Conservation (phyloP, 2,888 invertebrate genomes). For the Eucera pruinosa region DNA sequence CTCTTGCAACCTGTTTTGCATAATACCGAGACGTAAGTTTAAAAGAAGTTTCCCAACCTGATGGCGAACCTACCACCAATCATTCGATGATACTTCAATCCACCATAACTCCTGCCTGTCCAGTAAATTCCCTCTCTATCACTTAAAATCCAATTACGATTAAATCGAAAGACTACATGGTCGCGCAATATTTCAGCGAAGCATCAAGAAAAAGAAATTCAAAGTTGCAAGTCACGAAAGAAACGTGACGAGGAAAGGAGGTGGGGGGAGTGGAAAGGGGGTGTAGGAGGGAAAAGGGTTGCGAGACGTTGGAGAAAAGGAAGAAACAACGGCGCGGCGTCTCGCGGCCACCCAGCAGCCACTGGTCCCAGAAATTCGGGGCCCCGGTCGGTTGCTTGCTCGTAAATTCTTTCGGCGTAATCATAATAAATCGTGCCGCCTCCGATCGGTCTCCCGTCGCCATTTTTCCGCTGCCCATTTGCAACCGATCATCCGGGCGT, state of each 20-base stretch:
- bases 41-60: background rate
- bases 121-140: constrained; percentile 23
- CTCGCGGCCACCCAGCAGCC: constrained; percentile 40
- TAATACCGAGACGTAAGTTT: background rate
- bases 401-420: constrained; percentile 54
- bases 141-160: constrained; percentile 36
- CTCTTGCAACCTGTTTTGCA: constrained; percentile 2
- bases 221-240: constrained; percentile 32
- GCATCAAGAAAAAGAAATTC: constrained; percentile 26
- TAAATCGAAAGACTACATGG: constrained; percentile 17
- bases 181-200: constrained; percentile 18
- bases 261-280: background rate
- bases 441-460: constrained; percentile 52
- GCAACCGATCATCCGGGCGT: constrained; percentile 61
- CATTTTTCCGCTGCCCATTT: constrained; percentile 51
- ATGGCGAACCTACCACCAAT: constrained; percentile 8
- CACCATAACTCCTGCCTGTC: constrained; percentile 25
- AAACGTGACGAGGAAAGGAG: constrained; percentile 1
- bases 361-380: constrained; percentile 28
- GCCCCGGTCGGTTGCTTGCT: constrained; percentile 27
- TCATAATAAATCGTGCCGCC: constrained; percentile 56
- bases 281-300: no score
- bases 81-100: constrained; percentile 30
- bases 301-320: background rate
- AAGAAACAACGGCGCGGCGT: constrained; percentile 20